These are phyloP conservation scores for Liasis olivaceus DNA, from an alignment of 2,797 vertebrate genomes.

Conservation along the genomic window DNA sequence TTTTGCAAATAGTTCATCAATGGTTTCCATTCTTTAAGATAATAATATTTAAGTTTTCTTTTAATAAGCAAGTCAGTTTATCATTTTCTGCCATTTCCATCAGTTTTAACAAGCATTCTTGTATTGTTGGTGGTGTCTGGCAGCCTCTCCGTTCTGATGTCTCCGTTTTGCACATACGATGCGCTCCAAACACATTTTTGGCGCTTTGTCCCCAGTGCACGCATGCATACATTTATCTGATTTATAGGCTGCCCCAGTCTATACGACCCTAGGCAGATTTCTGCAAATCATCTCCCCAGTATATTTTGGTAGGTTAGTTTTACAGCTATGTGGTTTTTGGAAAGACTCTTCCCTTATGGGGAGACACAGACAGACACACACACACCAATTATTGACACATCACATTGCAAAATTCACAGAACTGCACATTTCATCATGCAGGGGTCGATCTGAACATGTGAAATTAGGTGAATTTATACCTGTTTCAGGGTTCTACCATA, in stretches of 20 bases:
- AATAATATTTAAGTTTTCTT: no score
- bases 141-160: neutral
- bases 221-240: neutral
- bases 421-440: neutral
- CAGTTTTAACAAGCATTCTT: no score
- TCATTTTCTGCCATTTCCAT: no score
- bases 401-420: neutral
- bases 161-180: neutral
- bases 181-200: neutral
- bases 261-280: neutral
- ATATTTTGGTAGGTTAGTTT: neutral
- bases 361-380: neutral
- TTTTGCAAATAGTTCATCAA: no score
- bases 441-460: neutral
- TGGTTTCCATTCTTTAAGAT: no score
- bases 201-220: neutral
- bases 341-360: neutral
- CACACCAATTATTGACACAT: neutral
- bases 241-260: neutral
- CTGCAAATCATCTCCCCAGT: neutral
- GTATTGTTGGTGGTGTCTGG: no score
- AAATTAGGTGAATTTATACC: neutral
- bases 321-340: neutral
- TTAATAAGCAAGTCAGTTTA: no score
- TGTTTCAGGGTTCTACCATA: neutral